Conservation (phyloP, 2,888 invertebrate genomes). For the Aphidoletes aphidimyza region DNA sequence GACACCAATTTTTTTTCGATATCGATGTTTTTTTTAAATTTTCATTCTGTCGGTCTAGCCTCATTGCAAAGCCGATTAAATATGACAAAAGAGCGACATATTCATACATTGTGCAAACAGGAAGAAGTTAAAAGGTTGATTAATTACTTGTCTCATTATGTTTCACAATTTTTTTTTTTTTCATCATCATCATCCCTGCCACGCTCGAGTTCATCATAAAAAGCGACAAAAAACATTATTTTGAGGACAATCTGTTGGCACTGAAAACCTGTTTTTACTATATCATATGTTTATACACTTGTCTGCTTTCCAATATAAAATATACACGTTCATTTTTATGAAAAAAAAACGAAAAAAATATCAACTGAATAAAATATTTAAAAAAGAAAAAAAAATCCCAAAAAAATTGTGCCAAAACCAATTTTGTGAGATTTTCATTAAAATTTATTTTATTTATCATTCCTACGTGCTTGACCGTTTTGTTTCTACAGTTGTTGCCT, state of each 20-base stretch:
- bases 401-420: slow-evolving; percentile 17
- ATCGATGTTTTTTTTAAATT: neutral
- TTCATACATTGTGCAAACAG: neutral
- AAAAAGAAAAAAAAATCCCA: neutral
- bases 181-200: no score
- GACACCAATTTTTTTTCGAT: neutral
- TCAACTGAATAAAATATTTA: no score
- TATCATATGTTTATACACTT: neutral
- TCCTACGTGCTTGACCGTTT: slow-evolving; percentile 11
- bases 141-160: slow-evolving; percentile 47
- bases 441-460: slow-evolving; percentile 38
- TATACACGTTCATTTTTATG: no score
- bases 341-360: neutral
- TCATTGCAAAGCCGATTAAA: neutral
- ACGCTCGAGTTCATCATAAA: neutral
- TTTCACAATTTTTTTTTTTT: neutral
- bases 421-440: slow-evolving; percentile 28
- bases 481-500: slow-evolving; percentile 14
- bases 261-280: neutral
- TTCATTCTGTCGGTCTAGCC: neutral
- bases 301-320: no score
- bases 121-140: slow-evolving; percentile 33
- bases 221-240: neutral
- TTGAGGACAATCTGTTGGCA: neutral
- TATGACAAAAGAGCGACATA: neutral